Conservation (phyloP, 2,797 vertebrate genomes). For the Hippocampus kuda region DNA sequence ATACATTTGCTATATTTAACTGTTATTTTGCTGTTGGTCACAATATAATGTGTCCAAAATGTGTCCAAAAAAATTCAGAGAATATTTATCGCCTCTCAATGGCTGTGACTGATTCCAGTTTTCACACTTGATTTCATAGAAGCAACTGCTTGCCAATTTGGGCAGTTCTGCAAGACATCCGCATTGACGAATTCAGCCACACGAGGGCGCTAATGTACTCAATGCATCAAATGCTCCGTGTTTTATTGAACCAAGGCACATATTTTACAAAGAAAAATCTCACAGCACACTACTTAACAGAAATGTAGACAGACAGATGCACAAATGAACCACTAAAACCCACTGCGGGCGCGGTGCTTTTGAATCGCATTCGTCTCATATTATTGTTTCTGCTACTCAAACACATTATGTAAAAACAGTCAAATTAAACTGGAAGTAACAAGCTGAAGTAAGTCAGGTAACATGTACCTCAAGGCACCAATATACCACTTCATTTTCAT, state of each 20-base stretch:
- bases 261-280: not conserved
- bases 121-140: conserved; percentile 1
- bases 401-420: too few species aligned
- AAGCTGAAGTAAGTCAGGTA: too few species aligned
- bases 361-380: too few species aligned
- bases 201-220: conserved; percentile 32
- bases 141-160: not conserved
- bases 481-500: not conserved
- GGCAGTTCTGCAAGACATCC: not conserved
- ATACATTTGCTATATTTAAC: not conserved
- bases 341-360: too few species aligned
- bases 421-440: too few species aligned
- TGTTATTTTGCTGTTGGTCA: not conserved
- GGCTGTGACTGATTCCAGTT: not conserved
- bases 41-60: not conserved
- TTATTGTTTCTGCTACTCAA: too few species aligned
- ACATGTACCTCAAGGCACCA: too few species aligned
- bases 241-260: not conserved
- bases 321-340: not conserved
- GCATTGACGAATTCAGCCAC: conserved; percentile 26
- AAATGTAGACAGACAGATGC: not conserved
- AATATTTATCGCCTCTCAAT: not conserved
- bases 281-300: not conserved
- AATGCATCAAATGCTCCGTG: not conserved
- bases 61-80: not conserved